Conservation (phyloP, 2,113 vertebrate species). For the Phyllostomus discolor region DNA sequence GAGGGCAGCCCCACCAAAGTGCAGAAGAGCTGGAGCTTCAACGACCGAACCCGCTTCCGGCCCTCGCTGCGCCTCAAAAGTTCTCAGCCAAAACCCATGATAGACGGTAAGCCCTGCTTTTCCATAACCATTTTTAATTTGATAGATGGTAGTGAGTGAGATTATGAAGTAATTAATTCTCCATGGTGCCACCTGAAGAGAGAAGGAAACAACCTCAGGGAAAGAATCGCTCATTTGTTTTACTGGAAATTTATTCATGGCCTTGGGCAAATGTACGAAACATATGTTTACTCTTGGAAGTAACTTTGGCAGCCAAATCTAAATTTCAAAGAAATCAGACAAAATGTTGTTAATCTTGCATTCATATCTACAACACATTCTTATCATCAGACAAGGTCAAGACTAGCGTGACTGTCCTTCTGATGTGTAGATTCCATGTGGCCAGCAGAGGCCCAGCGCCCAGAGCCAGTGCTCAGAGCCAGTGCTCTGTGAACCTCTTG, state of each 20-base stretch:
- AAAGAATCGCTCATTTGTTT: background rate
- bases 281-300: background rate
- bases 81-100: slow-evolving; percentile 89
- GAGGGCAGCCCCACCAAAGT: slow-evolving; percentile 95
- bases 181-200: background rate
- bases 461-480: too few species aligned
- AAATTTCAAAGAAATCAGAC: background rate
- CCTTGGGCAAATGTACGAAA: background rate
- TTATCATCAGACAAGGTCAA: background rate
- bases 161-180: slow-evolving; percentile 35
- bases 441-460: background rate
- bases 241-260: slow-evolving; percentile 26
- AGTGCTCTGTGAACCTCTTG: background rate
- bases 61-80: slow-evolving; percentile 95
- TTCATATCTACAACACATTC: background rate
- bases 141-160: background rate
- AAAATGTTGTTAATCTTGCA: background rate
- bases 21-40: slow-evolving; percentile 99
- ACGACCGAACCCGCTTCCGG: slow-evolving; percentile 94
- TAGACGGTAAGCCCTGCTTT: slow-evolving; percentile 84
- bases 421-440: background rate
- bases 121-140: background rate
- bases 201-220: background rate
- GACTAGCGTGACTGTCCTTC: background rate
- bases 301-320: background rate